phyloP scores from a whole-genome alignment of 2,888 invertebrate genomes.

The Rhagonycha fulva region DNA sequence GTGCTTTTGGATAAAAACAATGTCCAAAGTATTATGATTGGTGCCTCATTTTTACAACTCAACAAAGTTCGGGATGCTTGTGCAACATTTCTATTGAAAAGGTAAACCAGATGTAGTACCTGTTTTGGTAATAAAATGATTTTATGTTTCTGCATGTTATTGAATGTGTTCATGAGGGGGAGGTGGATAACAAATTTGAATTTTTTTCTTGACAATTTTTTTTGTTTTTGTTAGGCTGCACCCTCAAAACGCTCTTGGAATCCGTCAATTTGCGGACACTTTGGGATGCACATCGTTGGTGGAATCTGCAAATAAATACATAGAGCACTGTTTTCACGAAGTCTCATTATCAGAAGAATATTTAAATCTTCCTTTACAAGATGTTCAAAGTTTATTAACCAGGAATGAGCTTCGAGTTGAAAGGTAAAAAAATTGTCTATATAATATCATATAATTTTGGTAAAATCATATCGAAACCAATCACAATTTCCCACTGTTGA shows the following conservation, averaged over 20 bases:
- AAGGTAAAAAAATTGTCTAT: constrained; percentile 42
- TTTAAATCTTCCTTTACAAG: constrained; percentile 62
- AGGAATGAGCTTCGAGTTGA: constrained; percentile 79
- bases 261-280: constrained; percentile 79
- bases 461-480: too few species aligned
- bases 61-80: constrained; percentile 82
- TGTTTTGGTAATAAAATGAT: not conserved
- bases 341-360: constrained; percentile 80
- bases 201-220: not conserved
- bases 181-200: not conserved
- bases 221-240: constrained; percentile 62
- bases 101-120: constrained; percentile 52
- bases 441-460: not conserved
- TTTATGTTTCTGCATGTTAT: not conserved
- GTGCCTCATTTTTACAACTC: constrained; percentile 81
- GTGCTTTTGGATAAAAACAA: constrained; percentile 77
- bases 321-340: constrained; percentile 78
- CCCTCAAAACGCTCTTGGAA: constrained; percentile 79
- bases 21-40: constrained; percentile 84
- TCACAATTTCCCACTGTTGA: too few species aligned
- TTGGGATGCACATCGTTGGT: constrained; percentile 72
- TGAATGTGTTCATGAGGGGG: too few species aligned
- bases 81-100: constrained; percentile 76
- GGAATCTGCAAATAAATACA: constrained; percentile 76
- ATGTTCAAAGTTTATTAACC: constrained; percentile 70